These are phyloP conservation scores for Sciurus carolinensis DNA, from an alignment of 2,797 vertebrate genomes.

Conservation along the genomic window DNA sequence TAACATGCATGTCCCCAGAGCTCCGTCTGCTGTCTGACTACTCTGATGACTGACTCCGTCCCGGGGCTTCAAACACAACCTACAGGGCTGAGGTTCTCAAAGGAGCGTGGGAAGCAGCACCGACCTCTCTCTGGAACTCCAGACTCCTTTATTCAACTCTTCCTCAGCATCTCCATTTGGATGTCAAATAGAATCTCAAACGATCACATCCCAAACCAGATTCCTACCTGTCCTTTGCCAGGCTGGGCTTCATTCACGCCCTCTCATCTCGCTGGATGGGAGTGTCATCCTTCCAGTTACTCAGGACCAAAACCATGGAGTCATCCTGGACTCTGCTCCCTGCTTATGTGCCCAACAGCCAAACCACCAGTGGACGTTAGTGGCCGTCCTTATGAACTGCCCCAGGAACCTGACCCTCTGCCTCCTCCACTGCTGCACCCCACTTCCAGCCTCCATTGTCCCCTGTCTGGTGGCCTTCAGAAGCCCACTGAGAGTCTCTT, in stretches of 20 bases:
- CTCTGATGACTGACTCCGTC: background rate
- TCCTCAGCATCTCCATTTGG: background rate
- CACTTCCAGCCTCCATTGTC: too few relatives aligned
- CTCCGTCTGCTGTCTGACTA: background rate
- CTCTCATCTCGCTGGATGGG: background rate
- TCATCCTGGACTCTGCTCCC: background rate
- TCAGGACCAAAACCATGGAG: background rate
- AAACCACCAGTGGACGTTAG: background rate
- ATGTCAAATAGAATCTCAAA: background rate
- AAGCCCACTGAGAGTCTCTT: background rate
- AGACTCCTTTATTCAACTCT: background rate
- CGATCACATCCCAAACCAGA: background rate
- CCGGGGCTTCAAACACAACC: background rate
- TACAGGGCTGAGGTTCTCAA: background rate
- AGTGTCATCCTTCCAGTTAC: background rate
- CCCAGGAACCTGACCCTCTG: background rate
- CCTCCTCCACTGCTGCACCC: background rate
- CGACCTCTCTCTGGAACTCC: background rate
- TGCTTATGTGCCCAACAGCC: background rate
- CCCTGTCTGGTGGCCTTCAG: background rate
- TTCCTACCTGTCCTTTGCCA: background rate
- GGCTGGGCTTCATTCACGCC: background rate
- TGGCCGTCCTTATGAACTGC: background rate
- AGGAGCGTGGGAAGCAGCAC: background rate
- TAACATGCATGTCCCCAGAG: background rate